These are phyloP conservation scores for Xiphophorus maculatus DNA, from an alignment of 2,113 vertebrate species.

Conservation along the genomic window DNA sequence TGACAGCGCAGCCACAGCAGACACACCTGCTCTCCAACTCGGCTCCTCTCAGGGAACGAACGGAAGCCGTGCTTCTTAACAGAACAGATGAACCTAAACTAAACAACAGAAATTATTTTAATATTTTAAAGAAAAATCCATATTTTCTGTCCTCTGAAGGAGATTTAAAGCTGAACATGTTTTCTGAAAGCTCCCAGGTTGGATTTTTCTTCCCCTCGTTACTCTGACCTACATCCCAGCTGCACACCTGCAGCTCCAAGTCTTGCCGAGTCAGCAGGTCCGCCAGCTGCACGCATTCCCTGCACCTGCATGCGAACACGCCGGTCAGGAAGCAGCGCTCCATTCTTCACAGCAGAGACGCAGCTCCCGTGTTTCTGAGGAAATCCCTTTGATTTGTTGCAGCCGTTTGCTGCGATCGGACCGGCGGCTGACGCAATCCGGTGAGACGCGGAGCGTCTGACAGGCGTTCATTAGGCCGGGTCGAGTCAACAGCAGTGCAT, in stretches of 20 bases:
- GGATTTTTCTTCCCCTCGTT: neutral
- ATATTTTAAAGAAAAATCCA: no score
- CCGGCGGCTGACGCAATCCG: constrained; percentile 9
- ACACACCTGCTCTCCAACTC: no score
- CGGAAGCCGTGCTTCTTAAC: no score
- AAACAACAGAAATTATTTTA: no score
- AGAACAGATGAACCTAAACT: no score
- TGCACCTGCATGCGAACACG: constrained; percentile 37
- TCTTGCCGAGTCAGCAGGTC: constrained; percentile 48
- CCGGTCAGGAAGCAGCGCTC: neutral
- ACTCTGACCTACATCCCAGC: constrained; percentile 32
- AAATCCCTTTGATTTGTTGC: constrained; percentile 21
- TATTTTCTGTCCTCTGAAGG: no score
- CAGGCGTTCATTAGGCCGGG: constrained; percentile 16
- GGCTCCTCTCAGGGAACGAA: no score
- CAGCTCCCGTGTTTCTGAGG: neutral
- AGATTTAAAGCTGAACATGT: neutral
- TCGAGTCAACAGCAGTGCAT: constrained; percentile 2
- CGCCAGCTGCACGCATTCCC: constrained; percentile 15
- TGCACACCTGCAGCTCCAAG: constrained; percentile 39
- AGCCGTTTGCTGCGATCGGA: neutral
- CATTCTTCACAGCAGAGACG: neutral
- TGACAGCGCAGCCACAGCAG: no score
- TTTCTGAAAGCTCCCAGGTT: neutral
- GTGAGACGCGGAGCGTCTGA: neutral